phyloP scores from a whole-genome alignment of 1,140 invertebrate species.

The Zaprionus inermis region DNA sequence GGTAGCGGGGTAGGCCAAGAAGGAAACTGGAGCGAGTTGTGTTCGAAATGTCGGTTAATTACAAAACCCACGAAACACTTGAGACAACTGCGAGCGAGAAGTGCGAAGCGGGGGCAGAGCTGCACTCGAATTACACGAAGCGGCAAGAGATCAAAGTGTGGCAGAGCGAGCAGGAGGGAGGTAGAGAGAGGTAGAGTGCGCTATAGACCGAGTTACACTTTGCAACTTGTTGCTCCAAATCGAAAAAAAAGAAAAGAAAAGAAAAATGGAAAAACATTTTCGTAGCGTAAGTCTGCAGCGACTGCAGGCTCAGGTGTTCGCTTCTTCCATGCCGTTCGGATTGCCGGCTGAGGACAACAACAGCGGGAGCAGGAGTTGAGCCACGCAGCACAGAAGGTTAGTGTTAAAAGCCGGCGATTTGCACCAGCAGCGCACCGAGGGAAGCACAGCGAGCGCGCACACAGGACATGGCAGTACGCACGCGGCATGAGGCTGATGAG shows the following conservation, averaged over 20 bases:
- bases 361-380: slow-evolving; percentile 18
- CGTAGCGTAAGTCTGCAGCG: no score
- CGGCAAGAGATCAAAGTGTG: slow-evolving; percentile 36
- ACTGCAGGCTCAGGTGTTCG: slow-evolving; percentile 42
- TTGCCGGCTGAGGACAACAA: slow-evolving; percentile 14
- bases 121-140: slow-evolving; percentile 62
- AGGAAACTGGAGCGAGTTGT: slow-evolving; percentile 50
- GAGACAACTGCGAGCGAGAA: slow-evolving; percentile 18
- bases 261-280: background rate
- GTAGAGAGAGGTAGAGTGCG: background rate
- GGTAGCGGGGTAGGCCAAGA: background rate
- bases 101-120: slow-evolving; percentile 4
- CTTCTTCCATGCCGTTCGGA: slow-evolving; percentile 24
- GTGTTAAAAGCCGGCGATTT: slow-evolving; percentile 76
- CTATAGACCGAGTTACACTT: background rate
- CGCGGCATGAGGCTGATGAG: slow-evolving; percentile 71
- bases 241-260: background rate
- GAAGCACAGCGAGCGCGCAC: slow-evolving; percentile 40
- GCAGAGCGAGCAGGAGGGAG: background rate
- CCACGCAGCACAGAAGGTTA: slow-evolving; percentile 55
- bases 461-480: slow-evolving; percentile 36
- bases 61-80: slow-evolving; percentile 64
- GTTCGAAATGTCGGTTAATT: slow-evolving; percentile 82
- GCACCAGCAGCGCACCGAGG: slow-evolving; percentile 75
- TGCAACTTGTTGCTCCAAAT: slow-evolving; percentile 31